phyloP scores from a whole-genome alignment of 2,113 vertebrate genomes.

The Megaptera novaeangliae region DNA sequence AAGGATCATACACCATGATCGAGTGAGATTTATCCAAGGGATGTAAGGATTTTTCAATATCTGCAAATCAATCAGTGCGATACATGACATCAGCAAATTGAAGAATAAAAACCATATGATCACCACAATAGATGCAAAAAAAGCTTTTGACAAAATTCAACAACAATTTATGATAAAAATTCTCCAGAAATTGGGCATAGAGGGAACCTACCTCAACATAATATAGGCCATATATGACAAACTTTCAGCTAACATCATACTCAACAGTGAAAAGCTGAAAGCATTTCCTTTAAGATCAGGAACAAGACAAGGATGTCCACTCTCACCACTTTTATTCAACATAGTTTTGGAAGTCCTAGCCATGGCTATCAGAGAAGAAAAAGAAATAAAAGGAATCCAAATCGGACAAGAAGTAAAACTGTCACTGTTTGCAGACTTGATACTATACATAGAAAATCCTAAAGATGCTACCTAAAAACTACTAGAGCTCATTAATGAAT shows the following conservation, averaged over 20 bases:
- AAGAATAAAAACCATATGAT: background rate
- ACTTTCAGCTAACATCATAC: background rate
- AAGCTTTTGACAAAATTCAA: background rate
- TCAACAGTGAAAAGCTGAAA: background rate
- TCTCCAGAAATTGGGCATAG: background rate
- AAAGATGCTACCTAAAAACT: background rate
- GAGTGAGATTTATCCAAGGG: background rate
- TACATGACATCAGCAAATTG: background rate
- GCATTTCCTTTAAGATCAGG: background rate
- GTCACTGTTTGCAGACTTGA: background rate
- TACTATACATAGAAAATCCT: background rate
- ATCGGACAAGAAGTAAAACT: background rate
- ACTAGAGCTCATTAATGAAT: background rate
- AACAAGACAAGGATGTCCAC: background rate
- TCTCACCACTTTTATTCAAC: background rate
- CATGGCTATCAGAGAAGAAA: background rate
- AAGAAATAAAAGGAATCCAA: background rate
- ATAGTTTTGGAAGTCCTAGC: background rate
- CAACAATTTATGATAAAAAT: background rate
- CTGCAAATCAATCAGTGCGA: background rate
- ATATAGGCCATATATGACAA: background rate
- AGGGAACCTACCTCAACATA: background rate
- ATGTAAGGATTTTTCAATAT: background rate
- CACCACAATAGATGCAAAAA: background rate
- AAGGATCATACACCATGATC: background rate